These are phyloP conservation scores for Drosophila hawaiiensis DNA, from an alignment of 2,888 invertebrate species.

Conservation along the genomic window DNA sequence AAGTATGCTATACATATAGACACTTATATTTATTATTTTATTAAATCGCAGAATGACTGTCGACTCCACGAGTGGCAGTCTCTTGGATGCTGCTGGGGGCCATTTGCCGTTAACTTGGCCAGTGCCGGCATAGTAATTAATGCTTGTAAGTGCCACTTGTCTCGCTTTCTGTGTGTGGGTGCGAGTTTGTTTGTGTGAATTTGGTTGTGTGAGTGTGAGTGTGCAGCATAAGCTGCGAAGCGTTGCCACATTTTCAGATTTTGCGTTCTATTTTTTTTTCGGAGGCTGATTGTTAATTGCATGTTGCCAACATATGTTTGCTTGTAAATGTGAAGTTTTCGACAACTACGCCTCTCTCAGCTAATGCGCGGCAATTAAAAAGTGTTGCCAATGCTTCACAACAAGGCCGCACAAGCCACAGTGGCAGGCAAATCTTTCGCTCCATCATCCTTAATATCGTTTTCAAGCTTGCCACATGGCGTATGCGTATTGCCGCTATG, in stretches of 20 bases:
- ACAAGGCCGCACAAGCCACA: slow-evolving; percentile 39
- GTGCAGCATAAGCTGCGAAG: slow-evolving; percentile 13
- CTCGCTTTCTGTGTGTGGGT: slow-evolving; percentile 16
- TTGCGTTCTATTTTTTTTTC: slow-evolving; percentile 36
- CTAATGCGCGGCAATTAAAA: slow-evolving; percentile 61
- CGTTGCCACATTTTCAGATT: slow-evolving; percentile 55
- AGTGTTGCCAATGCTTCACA: slow-evolving; percentile 51
- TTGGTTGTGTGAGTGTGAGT: slow-evolving; percentile 9
- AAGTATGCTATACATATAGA: slow-evolving; percentile 68
- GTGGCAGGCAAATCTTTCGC: slow-evolving; percentile 27
- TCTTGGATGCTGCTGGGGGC: slow-evolving; percentile 40
- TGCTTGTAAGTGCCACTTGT: slow-evolving; percentile 71
- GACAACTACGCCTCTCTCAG: not conserved
- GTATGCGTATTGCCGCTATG: slow-evolving; percentile 63
- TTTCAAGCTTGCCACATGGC: slow-evolving; percentile 63
- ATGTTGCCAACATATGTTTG: slow-evolving; percentile 67
- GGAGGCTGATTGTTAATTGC: slow-evolving; percentile 73
- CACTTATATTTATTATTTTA: slow-evolving; percentile 24
- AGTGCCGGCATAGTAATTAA: slow-evolving; percentile 71
- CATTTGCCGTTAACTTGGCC: slow-evolving; percentile 60
- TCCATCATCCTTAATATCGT: slow-evolving; percentile 4
- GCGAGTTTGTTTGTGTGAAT: slow-evolving; percentile 12
- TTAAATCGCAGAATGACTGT: slow-evolving; percentile 38
- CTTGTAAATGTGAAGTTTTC: slow-evolving; percentile 48
- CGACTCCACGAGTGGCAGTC: slow-evolving; percentile 24